Evolutionary conservation across 2,888 invertebrate species (phyloP).

Genomic region (Abrostola tripartita): DNA sequence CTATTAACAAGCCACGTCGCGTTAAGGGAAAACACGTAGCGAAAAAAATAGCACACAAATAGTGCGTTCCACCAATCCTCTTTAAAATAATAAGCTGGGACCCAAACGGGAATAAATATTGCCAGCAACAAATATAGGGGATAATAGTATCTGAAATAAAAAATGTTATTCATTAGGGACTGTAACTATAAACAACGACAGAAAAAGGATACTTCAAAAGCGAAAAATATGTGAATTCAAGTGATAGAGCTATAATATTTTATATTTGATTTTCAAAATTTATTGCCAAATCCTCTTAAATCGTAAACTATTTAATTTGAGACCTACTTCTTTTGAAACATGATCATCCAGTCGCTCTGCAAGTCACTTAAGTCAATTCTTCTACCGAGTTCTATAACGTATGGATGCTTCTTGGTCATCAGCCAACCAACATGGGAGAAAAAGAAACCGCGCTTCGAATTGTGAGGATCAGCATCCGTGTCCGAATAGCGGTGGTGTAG

Average conservation of each 20-base stretch:
- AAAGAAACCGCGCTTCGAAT: constrained; percentile 94
- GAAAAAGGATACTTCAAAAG: background rate
- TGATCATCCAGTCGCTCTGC: constrained; percentile 91
- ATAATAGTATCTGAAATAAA: constrained; percentile 90
- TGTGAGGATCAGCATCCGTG: constrained; percentile 93
- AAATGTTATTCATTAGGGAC: background rate
- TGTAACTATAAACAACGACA: background rate
- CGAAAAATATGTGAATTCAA: background rate
- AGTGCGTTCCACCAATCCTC: constrained; percentile 90
- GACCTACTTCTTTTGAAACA: constrained; percentile 92
- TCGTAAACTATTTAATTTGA: too few species aligned
- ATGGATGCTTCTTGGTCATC: constrained; percentile 93
- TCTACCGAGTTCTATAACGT: constrained; percentile 90
- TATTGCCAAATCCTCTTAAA: too few species aligned
- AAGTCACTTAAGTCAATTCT: constrained; percentile 93
- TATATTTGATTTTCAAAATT: too few species aligned
- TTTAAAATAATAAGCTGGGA: constrained; percentile 91
- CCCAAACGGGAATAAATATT: constrained; percentile 88
- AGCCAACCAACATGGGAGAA: constrained; percentile 97
- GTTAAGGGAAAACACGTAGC: constrained; percentile 90
- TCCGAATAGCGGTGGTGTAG: constrained; percentile 93
- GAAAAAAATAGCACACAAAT: constrained; percentile 89
- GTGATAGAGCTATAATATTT: too few species aligned
- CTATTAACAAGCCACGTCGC: constrained; percentile 95
- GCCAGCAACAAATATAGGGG: constrained; percentile 88